Evolutionary conservation across 2,888 invertebrate genomes (phyloP).

Genomic region (Clusia tigrina): DNA sequence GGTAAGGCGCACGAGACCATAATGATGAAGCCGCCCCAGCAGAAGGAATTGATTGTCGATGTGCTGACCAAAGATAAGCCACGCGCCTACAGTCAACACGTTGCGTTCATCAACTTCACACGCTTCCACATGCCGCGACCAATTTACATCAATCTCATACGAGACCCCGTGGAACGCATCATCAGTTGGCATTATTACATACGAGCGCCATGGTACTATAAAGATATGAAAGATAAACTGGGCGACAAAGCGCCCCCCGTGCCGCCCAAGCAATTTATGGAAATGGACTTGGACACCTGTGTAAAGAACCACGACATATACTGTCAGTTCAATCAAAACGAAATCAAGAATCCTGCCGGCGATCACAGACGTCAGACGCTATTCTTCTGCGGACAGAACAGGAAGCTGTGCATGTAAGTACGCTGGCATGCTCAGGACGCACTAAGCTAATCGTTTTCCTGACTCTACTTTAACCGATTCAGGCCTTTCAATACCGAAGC

Average conservation of each 20-base stretch:
- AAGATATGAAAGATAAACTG: conserved; percentile 67
- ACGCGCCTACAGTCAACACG: conserved; percentile 85
- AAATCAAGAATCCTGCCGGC: conserved; percentile 80
- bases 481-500: conserved; percentile 85
- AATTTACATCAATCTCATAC: conserved; percentile 87
- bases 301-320: conserved; percentile 80
- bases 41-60: conserved; percentile 75
- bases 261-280: conserved; percentile 71
- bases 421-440: neutral
- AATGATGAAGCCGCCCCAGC: conserved; percentile 76
- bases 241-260: conserved; percentile 64
- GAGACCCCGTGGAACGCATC: conserved; percentile 88
- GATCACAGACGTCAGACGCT: conserved; percentile 86
- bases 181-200: conserved; percentile 94
- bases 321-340: conserved; percentile 81
- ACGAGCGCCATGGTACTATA: conserved; percentile 89
- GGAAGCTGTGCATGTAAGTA: conserved; percentile 78
- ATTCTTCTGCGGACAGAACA: conserved; percentile 90
- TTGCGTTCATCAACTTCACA: conserved; percentile 88
- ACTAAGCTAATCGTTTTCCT: neutral
- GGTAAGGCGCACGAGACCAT: conserved; percentile 86
- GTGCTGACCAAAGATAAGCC: conserved; percentile 75
- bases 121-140: conserved; percentile 80
- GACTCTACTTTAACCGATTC: conserved; percentile 43
- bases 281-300: conserved; percentile 88